These are phyloP conservation scores for Paramormyrops hopkinsi DNA, from an alignment of 2,797 vertebrate species.

Conservation along the genomic window DNA sequence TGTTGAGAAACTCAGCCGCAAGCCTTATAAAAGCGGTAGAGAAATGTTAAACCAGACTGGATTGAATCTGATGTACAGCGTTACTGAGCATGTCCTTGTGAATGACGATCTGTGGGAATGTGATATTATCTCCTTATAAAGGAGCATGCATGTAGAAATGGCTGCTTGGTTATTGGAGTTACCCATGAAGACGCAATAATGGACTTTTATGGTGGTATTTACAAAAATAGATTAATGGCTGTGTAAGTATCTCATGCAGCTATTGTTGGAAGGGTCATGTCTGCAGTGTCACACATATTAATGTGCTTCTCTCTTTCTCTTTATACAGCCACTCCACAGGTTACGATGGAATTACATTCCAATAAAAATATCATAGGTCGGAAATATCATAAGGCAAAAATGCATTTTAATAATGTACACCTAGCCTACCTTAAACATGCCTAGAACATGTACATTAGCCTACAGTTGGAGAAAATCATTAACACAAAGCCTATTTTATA, in stretches of 20 bases:
- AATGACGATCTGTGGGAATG: conserved; percentile 4
- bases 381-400: not conserved
- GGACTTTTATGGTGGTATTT: not conserved
- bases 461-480: not conserved
- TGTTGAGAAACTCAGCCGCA: not conserved
- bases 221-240: not conserved
- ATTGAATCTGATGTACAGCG: not conserved
- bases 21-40: not conserved
- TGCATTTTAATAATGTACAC: not conserved
- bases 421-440: not conserved
- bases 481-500: not conserved
- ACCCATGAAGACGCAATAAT: not conserved
- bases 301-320: not conserved
- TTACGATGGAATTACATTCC: not conserved
- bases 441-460: not conserved
- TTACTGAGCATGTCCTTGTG: not conserved
- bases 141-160: not conserved
- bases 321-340: not conserved
- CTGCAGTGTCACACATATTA: not conserved
- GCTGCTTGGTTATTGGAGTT: not conserved
- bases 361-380: not conserved
- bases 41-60: not conserved
- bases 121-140: not conserved
- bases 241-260: not conserved
- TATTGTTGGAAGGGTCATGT: not conserved